Evolutionary conservation across 1,140 invertebrate species (phyloP).

Genomic region (Drosophila simulans): DNA sequence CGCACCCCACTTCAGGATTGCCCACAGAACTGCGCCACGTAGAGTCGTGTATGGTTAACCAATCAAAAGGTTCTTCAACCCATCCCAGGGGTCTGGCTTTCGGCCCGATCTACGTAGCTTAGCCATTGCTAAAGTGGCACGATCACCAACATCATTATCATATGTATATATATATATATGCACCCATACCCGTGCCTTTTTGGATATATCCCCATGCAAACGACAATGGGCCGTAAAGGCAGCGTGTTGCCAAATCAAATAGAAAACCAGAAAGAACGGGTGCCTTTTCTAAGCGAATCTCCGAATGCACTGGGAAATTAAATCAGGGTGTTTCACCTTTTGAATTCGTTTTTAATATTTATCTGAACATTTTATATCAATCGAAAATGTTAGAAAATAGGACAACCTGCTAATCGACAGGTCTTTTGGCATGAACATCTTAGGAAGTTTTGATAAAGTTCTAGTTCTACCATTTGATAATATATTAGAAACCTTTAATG

Average conservation of each 20-base stretch:
- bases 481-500: too few species aligned
- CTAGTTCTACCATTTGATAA: too few species aligned
- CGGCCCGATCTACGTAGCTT: slow-evolving; percentile 58
- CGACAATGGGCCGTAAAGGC: slow-evolving; percentile 51
- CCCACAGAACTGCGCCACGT: slow-evolving; percentile 56
- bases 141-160: slow-evolving; percentile 82
- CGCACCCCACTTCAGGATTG: slow-evolving; percentile 80
- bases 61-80: slow-evolving; percentile 82
- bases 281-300: too few species aligned
- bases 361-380: too few species aligned
- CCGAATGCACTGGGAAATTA: not conserved
- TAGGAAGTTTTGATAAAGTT: not conserved
- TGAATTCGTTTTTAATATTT: too few species aligned
- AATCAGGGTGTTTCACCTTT: not conserved
- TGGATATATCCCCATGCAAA: slow-evolving; percentile 32
- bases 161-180: slow-evolving; percentile 40
- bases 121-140: slow-evolving; percentile 81
- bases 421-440: too few species aligned
- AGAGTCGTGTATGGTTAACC: slow-evolving; percentile 63
- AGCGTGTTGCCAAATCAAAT: slow-evolving; percentile 76
- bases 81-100: slow-evolving; percentile 35
- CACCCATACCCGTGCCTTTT: slow-evolving; percentile 9
- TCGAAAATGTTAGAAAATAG: too few species aligned
- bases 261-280: slow-evolving; percentile 39
- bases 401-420: too few species aligned